phyloP scores from a whole-genome alignment of 2,113 vertebrate genomes.

The Glaucidium brasilianum region DNA sequence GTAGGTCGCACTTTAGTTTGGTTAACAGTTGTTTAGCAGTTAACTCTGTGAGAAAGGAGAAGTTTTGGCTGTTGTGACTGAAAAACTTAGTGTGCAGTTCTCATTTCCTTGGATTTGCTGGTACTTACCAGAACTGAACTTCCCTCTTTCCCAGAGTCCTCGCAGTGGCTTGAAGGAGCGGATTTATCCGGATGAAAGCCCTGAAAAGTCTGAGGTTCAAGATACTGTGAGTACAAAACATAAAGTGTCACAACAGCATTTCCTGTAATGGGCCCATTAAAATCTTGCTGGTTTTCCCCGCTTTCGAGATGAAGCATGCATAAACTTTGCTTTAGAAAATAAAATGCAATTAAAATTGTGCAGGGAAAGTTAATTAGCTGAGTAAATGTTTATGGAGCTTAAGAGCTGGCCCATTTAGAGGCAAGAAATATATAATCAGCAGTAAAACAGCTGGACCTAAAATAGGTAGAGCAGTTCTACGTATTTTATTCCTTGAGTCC shows the following conservation, averaged over 20 bases:
- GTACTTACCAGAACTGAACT: background rate
- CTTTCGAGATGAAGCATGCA: background rate
- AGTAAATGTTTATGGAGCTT: conserved; percentile 23
- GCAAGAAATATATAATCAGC: background rate
- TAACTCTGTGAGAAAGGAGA: background rate
- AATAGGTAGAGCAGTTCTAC: background rate
- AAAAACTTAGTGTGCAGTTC: background rate
- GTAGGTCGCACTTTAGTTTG: background rate
- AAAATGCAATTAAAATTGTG: conserved; percentile 21
- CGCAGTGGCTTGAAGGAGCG: conserved; percentile 73
- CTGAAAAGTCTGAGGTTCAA: conserved; percentile 74
- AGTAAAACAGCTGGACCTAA: conserved; percentile 16
- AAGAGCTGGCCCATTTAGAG: background rate
- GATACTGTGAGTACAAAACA: conserved; percentile 72
- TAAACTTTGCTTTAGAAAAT: conserved; percentile 8
- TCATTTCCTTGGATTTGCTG: background rate
- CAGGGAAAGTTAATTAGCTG: background rate
- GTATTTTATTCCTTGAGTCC: background rate
- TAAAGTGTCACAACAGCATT: background rate
- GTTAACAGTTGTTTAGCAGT: background rate
- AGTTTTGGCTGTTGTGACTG: background rate
- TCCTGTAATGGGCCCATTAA: background rate
- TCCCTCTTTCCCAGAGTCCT: conserved; percentile 68
- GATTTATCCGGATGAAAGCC: conserved; percentile 74
- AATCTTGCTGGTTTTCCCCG: background rate